Evolutionary conservation across 2,797 vertebrate genomes (phyloP), one percentile per base, ranked within the genome.

Genomic region (Chaetophractus vellerosus): DNA sequence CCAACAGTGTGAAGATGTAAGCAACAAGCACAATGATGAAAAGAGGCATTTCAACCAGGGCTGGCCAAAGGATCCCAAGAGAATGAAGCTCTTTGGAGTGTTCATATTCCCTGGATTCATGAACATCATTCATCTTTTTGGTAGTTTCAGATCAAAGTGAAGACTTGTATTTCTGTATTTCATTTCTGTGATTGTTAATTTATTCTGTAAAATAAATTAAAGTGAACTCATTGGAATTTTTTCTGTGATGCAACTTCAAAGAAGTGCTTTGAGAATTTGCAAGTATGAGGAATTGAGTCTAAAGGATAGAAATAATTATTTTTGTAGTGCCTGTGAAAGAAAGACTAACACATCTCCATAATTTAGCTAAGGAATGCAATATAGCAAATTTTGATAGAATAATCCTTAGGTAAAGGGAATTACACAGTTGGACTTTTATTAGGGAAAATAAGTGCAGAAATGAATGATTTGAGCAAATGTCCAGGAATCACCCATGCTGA

Each of bases 21-120:
- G 93, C 88, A 21, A 93, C 2, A 33, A 97, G 75, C n/a, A 95
- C 90, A 38, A 24, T 38, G 31, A 84, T 36, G 10, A 96, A 97
- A 57, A 97, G 96, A 3, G 91, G 92, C 69, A 50, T 92, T 93
- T 97, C 33, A 91, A 45, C 79, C 91, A 93, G 9, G 94, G 95
- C 7, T 94, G 31, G 5, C 82, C 91, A 64, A 95, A 95, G 86
- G 97, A 97, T 66, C 96, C 96, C 33, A 96, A 61, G 14, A 97
- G 90, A 88, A 96, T 92, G 79, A 97, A 97, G 45, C 74, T 26
- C 9, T 85, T 76, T 50, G 94, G 96, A 21, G 52, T 24, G 36
- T 69, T 97, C 45, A 26, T 78, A 64, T 97, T 97, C n/a, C 41
- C 28, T 8, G 41, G n/a, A 68, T 55, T 82, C 90, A 96, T n/a